These are phyloP conservation scores for Aleadryas rufinucha DNA, from an alignment of 2,113 vertebrate genomes.

Conservation along the genomic window DNA sequence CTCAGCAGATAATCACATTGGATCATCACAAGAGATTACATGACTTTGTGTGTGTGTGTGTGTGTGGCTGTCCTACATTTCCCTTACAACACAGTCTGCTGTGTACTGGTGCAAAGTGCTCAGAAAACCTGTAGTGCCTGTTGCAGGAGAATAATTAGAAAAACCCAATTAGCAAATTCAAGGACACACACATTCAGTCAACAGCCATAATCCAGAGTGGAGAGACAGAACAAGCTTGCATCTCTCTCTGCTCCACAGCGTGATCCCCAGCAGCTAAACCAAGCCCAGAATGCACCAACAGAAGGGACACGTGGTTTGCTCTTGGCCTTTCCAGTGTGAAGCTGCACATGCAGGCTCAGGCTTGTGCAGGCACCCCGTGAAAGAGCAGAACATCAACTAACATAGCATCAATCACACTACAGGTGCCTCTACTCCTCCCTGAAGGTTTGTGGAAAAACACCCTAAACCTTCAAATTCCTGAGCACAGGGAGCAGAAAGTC, in stretches of 20 bases:
- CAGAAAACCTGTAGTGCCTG: background rate
- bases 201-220: background rate
- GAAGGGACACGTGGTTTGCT: background rate
- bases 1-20: background rate
- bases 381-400: background rate
- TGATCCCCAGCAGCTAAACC: background rate
- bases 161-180: background rate
- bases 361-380: background rate
- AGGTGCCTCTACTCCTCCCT: background rate
- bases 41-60: background rate
- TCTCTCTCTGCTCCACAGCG: background rate
- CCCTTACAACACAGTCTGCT: background rate
- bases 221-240: background rate
- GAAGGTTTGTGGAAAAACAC: background rate
- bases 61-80: background rate
- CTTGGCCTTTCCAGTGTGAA: background rate
- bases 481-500: background rate
- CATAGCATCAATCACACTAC: background rate
- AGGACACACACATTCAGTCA: background rate
- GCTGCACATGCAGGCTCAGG: background rate
- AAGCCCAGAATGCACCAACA: background rate
- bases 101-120: background rate
- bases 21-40: background rate
- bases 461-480: background rate
- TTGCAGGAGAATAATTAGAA: background rate